A percentile compares a stretch with the other conserved stretches of the same genome.
These are phyloP conservation scores for Lasius fuliginosus DNA, from an alignment of 2,888 invertebrate genomes.

Conservation along the genomic window DNA sequence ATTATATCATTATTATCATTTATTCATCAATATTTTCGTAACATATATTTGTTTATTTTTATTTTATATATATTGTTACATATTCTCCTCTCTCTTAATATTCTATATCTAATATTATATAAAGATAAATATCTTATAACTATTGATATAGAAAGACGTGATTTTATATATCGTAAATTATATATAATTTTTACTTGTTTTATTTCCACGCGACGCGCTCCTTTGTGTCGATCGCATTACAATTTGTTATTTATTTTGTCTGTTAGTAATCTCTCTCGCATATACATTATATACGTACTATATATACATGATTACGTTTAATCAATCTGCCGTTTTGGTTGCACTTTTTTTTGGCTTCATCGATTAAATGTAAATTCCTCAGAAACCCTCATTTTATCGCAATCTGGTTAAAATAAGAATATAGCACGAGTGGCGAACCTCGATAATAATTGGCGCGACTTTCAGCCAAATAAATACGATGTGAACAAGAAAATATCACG, in stretches of 20 bases:
- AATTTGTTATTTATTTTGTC: slow-evolving; percentile 14
- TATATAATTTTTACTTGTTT: neutral
- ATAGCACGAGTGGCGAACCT: slow-evolving; percentile 36
- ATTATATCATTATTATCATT: neutral
- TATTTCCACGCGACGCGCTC: neutral
- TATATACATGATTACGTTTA: neutral
- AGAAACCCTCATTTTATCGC: slow-evolving; percentile 9
- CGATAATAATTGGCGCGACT: slow-evolving; percentile 49
- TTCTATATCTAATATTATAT: neutral
- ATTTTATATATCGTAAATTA: neutral
- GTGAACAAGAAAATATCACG: neutral
- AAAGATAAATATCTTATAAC: neutral
- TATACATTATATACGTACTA: neutral
- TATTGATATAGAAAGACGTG: neutral
- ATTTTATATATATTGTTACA: neutral
- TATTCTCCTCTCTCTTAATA: neutral
- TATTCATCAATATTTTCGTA: neutral
- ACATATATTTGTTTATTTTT: neutral
- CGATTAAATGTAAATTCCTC: neutral
- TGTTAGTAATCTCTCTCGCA: slow-evolving; percentile 1
- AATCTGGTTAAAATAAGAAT: slow-evolving; percentile 55
- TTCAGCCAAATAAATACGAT: slow-evolving; percentile 50
- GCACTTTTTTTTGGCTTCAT: neutral
- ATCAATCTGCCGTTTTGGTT: neutral
- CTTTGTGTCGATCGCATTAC: neutral